A percentile compares a stretch with the other conserved stretches of the same genome.
Evolutionary conservation across 2,888 invertebrate genomes (phyloP).

Genomic region (Mesorhabditis sp.): DNA sequence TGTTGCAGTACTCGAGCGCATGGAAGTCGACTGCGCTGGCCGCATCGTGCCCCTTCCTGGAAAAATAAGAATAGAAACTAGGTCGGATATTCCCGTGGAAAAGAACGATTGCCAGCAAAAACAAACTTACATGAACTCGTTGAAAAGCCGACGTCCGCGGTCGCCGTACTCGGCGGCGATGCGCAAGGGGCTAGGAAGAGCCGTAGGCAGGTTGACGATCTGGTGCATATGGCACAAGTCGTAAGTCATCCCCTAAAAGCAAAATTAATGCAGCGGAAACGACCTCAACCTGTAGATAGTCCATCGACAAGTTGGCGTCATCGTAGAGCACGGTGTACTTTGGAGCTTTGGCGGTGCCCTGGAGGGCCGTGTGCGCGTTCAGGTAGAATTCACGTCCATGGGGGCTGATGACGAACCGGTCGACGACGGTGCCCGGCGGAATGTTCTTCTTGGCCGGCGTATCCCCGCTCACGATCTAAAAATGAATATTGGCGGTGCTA

Average conservation of each 20-base stretch:
- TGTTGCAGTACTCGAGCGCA: neutral
- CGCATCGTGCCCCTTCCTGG: neutral
- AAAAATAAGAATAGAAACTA: neutral
- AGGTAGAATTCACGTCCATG: constrained; percentile 21
- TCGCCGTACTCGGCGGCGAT: constrained; percentile 18
- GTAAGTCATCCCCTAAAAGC: constrained; percentile 17
- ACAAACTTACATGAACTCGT: no score
- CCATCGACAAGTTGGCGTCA: neutral
- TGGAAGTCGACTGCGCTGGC: neutral
- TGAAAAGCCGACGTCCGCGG: constrained; percentile 13
- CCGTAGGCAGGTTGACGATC: constrained; percentile 18
- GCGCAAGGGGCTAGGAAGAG: constrained; percentile 21
- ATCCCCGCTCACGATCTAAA: neutral
- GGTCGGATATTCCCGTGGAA: neutral
- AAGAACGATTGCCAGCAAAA: no score
- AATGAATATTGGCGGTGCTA: neutral
- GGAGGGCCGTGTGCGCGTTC: constrained; percentile 16
- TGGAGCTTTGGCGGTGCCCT: constrained; percentile 21
- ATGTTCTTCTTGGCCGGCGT: constrained; percentile 17
- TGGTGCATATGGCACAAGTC: constrained; percentile 18
- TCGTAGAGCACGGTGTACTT: constrained; percentile 20
- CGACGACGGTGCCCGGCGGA: constrained; percentile 24
- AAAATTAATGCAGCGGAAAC: neutral
- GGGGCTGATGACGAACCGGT: constrained; percentile 17
- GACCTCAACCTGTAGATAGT: neutral